These are phyloP conservation scores for Himalopsyche tibetana DNA, from an alignment of 2,888 invertebrate genomes.

Conservation along the genomic window DNA sequence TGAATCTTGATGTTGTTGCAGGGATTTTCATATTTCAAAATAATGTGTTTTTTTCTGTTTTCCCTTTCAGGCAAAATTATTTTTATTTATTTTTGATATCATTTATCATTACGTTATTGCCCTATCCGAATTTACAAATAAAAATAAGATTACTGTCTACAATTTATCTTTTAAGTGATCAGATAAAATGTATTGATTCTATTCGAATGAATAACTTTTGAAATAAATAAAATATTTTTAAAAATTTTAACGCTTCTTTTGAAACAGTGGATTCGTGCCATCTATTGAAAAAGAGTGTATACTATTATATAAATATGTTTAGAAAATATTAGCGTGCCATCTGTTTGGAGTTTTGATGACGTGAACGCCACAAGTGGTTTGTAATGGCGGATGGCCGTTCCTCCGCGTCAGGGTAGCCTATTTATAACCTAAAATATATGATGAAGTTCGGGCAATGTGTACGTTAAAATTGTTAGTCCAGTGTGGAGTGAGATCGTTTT, in stretches of 20 bases:
- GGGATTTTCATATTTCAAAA: not conserved
- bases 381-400: slow-evolving; percentile 76
- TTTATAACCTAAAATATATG: slow-evolving; percentile 79
- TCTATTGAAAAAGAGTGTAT: slow-evolving; percentile 44
- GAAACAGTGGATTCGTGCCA: slow-evolving; percentile 44
- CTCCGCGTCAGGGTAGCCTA: slow-evolving; percentile 75
- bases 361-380: slow-evolving; percentile 72
- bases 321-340: slow-evolving; percentile 47
- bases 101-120: no score
- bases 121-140: no score
- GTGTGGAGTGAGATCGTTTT: slow-evolving; percentile 67
- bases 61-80: not conserved
- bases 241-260: not conserved
- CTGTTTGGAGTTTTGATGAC: slow-evolving; percentile 51
- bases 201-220: no score
- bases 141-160: no score
- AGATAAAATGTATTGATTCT: no score
- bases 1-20: not conserved
- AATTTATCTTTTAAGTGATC: no score
- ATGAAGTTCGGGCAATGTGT: slow-evolving; percentile 79
- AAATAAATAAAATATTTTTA: no score
- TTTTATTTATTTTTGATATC: no score
- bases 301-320: slow-evolving; percentile 47
- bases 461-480: slow-evolving; percentile 76
- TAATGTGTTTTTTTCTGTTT: not conserved